phyloP scores from a whole-genome alignment of 1,140 invertebrate species.

The Aphaenogaster rudis region DNA sequence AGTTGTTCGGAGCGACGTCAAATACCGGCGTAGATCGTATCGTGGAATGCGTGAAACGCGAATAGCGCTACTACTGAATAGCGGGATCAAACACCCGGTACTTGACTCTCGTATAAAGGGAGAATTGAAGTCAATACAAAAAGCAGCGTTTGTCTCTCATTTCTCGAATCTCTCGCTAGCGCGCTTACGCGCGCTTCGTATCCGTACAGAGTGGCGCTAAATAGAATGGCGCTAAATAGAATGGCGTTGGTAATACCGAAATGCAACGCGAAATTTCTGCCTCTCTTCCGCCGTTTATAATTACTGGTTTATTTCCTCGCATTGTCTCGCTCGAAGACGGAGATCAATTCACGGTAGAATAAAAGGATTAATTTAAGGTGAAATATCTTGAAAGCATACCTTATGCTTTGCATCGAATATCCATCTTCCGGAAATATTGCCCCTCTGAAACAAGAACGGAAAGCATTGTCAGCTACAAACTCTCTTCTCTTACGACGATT shows the following conservation, averaged over 20 bases:
- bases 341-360: constrained; percentile 25
- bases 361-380: constrained; percentile 25
- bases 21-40: constrained; percentile 42
- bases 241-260: not conserved
- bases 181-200: not conserved
- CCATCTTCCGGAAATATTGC: constrained; percentile 67
- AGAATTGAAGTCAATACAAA: constrained; percentile 36
- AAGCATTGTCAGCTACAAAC: constrained; percentile 7
- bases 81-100: constrained; percentile 25
- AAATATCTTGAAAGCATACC: constrained; percentile 55
- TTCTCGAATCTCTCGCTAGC: constrained; percentile 30
- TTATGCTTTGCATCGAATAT: constrained; percentile 70
- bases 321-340: constrained; percentile 5
- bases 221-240: not conserved
- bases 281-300: not conserved
- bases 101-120: constrained; percentile 37
- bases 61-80: constrained; percentile 26
- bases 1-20: not conserved
- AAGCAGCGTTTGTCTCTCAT: constrained; percentile 10
- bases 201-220: not conserved
- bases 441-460: constrained; percentile 65
- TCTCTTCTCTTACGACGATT: not conserved
- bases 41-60: constrained; percentile 31
- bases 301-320: not conserved
- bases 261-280: constrained; percentile 18